These are phyloP conservation scores for Sciurus carolinensis DNA, from an alignment of 2,797 vertebrate species.

Conservation along the genomic window DNA sequence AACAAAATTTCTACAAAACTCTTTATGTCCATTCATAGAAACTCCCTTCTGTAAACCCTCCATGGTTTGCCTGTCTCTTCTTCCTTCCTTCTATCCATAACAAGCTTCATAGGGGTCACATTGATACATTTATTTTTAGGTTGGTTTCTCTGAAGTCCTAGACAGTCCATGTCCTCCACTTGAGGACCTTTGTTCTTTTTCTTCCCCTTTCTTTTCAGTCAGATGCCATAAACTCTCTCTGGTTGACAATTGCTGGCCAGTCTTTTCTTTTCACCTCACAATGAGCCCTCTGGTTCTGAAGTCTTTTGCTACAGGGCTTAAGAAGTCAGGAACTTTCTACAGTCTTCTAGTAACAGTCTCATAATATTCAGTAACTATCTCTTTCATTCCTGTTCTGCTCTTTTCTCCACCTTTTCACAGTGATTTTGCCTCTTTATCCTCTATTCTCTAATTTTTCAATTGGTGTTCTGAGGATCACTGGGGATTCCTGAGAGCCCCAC, in stretches of 20 bases:
- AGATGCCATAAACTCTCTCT: not conserved
- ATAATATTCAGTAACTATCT: not conserved
- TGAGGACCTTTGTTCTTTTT: not conserved
- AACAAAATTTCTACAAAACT: not conserved
- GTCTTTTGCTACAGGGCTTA: not conserved
- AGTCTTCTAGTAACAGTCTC: not conserved
- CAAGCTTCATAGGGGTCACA: not conserved
- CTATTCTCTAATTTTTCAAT: not conserved
- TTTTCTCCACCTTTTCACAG: not conserved
- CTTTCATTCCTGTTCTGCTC: not conserved
- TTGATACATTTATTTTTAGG: not conserved
- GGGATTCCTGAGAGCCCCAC: not conserved
- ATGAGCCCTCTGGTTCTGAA: slow-evolving; percentile 1
- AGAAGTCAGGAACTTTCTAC: not conserved
- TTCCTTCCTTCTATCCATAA: not conserved
- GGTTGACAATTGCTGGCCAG: not conserved
- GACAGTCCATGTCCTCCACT: not conserved
- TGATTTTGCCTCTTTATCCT: not conserved
- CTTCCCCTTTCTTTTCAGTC: not conserved
- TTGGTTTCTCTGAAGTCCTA: not conserved
- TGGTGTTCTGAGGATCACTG: not conserved
- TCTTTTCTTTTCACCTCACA: not conserved
- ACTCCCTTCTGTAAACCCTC: not conserved
- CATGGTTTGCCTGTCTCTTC: not conserved
- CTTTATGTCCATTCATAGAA: not conserved